Conservation (phyloP, 2,113 vertebrate genomes). For the Ceyx margarethae region DNA sequence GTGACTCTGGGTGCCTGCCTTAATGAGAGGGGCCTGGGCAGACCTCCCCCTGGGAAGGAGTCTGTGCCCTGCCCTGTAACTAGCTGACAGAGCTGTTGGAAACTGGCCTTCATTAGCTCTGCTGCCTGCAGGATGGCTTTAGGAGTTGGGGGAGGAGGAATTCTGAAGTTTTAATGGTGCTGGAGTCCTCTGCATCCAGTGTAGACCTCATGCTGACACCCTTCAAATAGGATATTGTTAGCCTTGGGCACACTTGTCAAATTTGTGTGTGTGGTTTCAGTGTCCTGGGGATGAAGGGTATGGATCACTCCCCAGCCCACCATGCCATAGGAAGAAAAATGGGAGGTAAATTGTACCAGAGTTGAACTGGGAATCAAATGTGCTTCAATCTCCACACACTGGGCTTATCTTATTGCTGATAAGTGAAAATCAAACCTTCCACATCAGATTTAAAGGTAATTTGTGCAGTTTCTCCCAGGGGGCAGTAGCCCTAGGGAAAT, state of each 20-base stretch:
- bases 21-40: constrained; percentile 26
- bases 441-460: neutral
- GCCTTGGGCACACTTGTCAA: neutral
- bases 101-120: constrained; percentile 35
- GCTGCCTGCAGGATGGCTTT: neutral
- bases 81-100: neutral
- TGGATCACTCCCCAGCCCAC: neutral
- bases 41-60: neutral
- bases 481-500: neutral
- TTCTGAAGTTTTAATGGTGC: neutral
- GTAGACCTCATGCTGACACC: neutral
- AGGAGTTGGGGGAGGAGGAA: neutral
- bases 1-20: constrained; percentile 39
- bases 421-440: neutral
- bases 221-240: neutral
- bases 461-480: neutral
- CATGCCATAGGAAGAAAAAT: neutral
- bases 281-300: neutral
- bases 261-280: neutral
- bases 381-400: neutral
- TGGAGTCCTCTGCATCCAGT: neutral
- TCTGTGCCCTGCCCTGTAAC: neutral
- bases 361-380: neutral
- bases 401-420: neutral
- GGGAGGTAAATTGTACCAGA: neutral